Evolutionary conservation across 2,797 vertebrate species (phyloP).

Genomic region (Margarornis squamiger): DNA sequence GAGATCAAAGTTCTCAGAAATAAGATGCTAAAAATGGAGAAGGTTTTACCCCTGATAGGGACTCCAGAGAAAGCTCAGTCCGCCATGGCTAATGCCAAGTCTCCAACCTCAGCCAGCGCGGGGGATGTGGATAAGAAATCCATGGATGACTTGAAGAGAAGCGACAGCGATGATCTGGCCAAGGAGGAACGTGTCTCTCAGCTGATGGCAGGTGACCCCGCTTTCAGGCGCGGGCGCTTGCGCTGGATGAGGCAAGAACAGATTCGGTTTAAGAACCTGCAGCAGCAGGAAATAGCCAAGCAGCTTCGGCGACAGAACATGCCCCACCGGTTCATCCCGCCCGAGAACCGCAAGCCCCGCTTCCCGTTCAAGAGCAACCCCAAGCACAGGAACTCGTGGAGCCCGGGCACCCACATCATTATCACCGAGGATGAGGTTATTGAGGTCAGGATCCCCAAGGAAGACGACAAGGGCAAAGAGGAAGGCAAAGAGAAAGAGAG

Average conservation of each 20-base stretch:
- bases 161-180: constrained; percentile 53
- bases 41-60: constrained; percentile 92
- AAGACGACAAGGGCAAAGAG: constrained; percentile 79
- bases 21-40: constrained; percentile 99
- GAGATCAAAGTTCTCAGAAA: constrained; percentile 93
- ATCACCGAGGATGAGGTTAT: constrained; percentile 95
- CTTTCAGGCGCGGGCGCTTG: constrained; percentile 84
- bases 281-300: constrained; percentile 95
- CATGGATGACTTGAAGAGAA: constrained; percentile 43
- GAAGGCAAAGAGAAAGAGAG: constrained; percentile 77
- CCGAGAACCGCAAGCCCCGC: constrained; percentile 95
- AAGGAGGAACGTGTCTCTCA: constrained; percentile 80
- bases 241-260: constrained; percentile 97
- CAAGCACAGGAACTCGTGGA: constrained; percentile 96
- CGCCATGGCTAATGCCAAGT: neutral
- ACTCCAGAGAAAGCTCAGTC: constrained; percentile 73
- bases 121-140: constrained; percentile 7
- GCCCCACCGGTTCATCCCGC: constrained; percentile 95
- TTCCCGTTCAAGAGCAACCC: constrained; percentile 99
- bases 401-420: constrained; percentile 96
- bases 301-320: constrained; percentile 91
- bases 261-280: constrained; percentile 90
- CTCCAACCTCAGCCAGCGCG: neutral
- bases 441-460: constrained; percentile 94
- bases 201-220: constrained; percentile 81